A percentile compares a stretch with the other conserved stretches of the same genome.
These are phyloP conservation scores for Chascanopsetta lugubris DNA, from an alignment of 2,113 vertebrate species.

Conservation along the genomic window DNA sequence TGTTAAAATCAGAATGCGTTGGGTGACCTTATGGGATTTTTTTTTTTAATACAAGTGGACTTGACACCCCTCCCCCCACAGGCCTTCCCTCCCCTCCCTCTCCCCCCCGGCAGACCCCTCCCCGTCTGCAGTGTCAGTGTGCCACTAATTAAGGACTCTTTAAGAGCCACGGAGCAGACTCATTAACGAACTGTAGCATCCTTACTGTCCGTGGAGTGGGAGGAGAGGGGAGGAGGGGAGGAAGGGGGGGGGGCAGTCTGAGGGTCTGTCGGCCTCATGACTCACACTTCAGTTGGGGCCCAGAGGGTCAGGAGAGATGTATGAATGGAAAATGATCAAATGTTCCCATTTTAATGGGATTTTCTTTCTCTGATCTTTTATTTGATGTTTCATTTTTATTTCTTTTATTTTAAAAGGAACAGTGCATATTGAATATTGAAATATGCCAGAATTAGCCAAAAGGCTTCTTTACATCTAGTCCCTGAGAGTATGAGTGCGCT, in stretches of 20 bases:
- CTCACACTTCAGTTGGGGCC: slow-evolving; percentile 44
- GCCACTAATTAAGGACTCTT: slow-evolving; percentile 81
- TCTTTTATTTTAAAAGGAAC: neutral
- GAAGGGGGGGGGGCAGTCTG: slow-evolving; percentile 42
- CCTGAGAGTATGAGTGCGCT: too few species aligned
- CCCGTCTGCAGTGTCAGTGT: slow-evolving; percentile 63
- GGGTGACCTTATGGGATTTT: slow-evolving; percentile 9
- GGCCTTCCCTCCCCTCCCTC: slow-evolving; percentile 25
- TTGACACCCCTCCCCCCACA: slow-evolving; percentile 33
- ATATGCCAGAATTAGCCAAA: too few species aligned
- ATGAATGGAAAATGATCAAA: neutral
- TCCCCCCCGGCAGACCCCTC: slow-evolving; percentile 54
- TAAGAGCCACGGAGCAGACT: slow-evolving; percentile 68
- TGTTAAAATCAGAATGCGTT: slow-evolving; percentile 34
- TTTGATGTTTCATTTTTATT: neutral
- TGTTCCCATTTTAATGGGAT: neutral
- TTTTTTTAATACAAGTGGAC: slow-evolving; percentile 8
- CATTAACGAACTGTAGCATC: slow-evolving; percentile 79
- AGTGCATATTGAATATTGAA: too few species aligned
- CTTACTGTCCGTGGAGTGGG: slow-evolving; percentile 61
- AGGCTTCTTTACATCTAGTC: too few species aligned
- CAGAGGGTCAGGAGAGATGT: slow-evolving; percentile 51
- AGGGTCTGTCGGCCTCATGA: slow-evolving; percentile 26
- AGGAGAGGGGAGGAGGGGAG: slow-evolving; percentile 30
- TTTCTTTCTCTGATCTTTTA: neutral